Evolutionary conservation across 2,797 vertebrate species (phyloP), one percentile per base, ranked within the genome.

Genomic region (Phalanger gymnotis): DNA sequence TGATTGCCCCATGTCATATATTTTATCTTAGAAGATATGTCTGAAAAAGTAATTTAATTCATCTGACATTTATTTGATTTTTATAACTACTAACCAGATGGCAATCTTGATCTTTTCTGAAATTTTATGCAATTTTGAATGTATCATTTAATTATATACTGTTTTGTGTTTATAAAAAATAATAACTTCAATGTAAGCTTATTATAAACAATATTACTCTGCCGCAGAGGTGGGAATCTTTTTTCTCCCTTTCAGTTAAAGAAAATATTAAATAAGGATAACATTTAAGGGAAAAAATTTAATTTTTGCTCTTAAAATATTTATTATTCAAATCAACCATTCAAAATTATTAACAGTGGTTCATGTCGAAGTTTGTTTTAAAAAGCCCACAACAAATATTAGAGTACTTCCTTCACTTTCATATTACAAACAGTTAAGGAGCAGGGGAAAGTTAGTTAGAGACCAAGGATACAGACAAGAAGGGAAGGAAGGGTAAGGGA

Each of bases 101-200:
- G 54, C 0, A 66, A 51, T 14, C 94, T 92, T 95, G 92, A 87
- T 66, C 58, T 91, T 93, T 96, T n/a, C 94, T n/a, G 53, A 87
- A 54, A 40, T 92, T 93, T 73, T 54, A 0, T 92, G 92, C 16
- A 94, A 3, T 1, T 89, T 28, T 1, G 73, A 92, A 94, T 90
- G 34, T 91, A 4, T 31, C 0, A 54, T 92, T 96, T 93, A 89
- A n/a, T 25, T 54, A 16, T 73, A 28, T 54, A 3, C 13, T 54
- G 91, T 61, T 94, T 92, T 92, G 0, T 93, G 61, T 95, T 30
- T 89, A 93, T 4, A 96, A 54, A 93, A 89, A 94, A 19, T 52
- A 90, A 81, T 11, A 51, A 22, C 73, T 87, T 0, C 92, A 91
- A 92, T 57, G 2, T 93, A 93, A 0, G 53, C 30, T 91, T 81